Base-by-base conservation (phyloP, 2,888 invertebrate genomes). In the Leucoma salicis region DNA sequence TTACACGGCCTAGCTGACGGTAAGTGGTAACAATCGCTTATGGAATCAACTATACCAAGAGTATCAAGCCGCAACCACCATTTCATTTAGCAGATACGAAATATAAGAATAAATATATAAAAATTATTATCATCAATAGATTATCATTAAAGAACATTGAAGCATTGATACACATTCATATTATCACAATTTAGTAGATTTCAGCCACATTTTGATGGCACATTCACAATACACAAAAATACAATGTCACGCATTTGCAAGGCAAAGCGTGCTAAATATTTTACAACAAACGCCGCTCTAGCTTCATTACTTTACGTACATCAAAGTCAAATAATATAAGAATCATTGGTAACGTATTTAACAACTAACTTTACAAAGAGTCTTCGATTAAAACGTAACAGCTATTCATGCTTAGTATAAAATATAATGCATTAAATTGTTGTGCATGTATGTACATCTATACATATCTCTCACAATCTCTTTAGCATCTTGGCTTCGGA, bases 341-440 rank as follows among this genome's bases (percentile, higher is more conserved):
- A 82, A 78, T 87, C 88, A 87, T 87, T 88, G 88, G 88, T 88
- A 87, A 88, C 88, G 74, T 81, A 78, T 78, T 74, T 78, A 81
- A 76, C 46, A 76, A 77, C 82, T 85, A 85, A 63, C 66, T 76
- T 78, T 78, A 74, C 71, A 76, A 69, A 67, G 70, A 82, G 71
- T 78, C 74, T 76, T 82, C 66, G 58, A 71, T 69, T 70, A 70
- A 74, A 68, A 62, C 50, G 60, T 61, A 47, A 63, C 40, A 66
- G 51, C 58, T 63, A 60, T 50, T 49, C 40, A 51, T 48, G 43
- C 58, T 51, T 49, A 56, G 39, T 52, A 47, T 46, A 58, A 46
- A 52, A 40, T 51, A 51, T 49, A 48, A 56, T 54, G 51, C 38
- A 49, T 51, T 52, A 50, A 42, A 48, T 8, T 52, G 45, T 52